phyloP scores from a whole-genome alignment of 2,888 invertebrate genomes.

The Caprella mutica region DNA sequence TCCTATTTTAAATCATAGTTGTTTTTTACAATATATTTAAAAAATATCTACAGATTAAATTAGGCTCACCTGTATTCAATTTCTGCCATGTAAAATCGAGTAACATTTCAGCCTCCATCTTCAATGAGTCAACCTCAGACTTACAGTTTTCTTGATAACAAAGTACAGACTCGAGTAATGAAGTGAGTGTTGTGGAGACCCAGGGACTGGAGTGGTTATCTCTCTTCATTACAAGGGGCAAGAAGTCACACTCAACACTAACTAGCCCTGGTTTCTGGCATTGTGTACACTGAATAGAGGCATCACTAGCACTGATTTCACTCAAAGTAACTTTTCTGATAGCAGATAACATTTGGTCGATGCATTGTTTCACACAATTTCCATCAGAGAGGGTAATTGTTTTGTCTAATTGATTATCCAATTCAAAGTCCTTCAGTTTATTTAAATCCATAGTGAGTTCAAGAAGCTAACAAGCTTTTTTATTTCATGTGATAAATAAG shows the following conservation, averaged over 20 bases:
- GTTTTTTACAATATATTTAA: no score
- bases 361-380: no score
- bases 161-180: not conserved
- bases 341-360: no score
- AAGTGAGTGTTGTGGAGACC: not conserved
- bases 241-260: no score
- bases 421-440: no score
- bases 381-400: no score
- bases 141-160: not conserved
- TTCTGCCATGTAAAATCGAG: slow-evolving; percentile 10
- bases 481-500: not conserved
- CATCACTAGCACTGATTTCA: no score
- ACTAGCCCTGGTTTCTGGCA: no score
- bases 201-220: not conserved
- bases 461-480: not conserved
- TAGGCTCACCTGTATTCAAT: slow-evolving; percentile 8
- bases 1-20: not conserved
- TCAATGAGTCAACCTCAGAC: not conserved
- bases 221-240: no score
- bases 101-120: not conserved
- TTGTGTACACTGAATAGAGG: no score
- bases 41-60: not conserved
- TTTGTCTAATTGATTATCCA: no score
- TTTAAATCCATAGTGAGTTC: not conserved
- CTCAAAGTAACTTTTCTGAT: no score